Percentiles rank a stretch among this genome's conserved stretches.
Evolutionary conservation across 2,797 vertebrate genomes (phyloP).

Genomic region (Borostomias antarcticus): DNA sequence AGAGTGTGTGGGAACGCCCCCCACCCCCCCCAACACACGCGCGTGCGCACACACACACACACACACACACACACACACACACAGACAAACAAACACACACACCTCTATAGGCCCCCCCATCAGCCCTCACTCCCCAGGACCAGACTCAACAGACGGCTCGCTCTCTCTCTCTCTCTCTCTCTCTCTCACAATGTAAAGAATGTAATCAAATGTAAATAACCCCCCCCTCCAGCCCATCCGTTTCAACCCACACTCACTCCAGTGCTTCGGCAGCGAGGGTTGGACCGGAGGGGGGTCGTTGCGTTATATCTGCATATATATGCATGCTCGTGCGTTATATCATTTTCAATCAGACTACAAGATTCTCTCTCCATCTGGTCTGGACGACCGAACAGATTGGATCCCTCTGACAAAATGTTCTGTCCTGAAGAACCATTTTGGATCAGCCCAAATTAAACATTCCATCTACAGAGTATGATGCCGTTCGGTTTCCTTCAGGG

Average conservation of each 20-base stretch:
- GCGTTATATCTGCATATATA: constrained; percentile 1
- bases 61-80: constrained; percentile 14
- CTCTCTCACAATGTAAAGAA: constrained; percentile 58
- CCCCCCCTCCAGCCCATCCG: constrained; percentile 30
- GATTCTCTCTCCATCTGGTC: constrained; percentile 13
- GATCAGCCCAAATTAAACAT: constrained; percentile 9
- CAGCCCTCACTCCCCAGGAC: constrained; percentile 37
- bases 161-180: constrained; percentile 32
- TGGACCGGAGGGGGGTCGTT: constrained; percentile 21
- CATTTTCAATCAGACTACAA: constrained; percentile 51
- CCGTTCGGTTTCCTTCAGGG: constrained; percentile 25
- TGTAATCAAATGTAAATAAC: constrained; percentile 71
- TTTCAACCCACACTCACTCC: constrained; percentile 35
- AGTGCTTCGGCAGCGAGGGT: constrained; percentile 51
- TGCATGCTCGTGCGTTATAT: too few species aligned
- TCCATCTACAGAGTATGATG: constrained; percentile 1
- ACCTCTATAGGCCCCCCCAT: constrained; percentile 22
- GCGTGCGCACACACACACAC: background rate
- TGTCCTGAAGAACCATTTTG: background rate
- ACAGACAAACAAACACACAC: background rate
- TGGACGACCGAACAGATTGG: background rate
- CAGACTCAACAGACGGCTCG: constrained; percentile 47
- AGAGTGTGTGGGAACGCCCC: background rate
- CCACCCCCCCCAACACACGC: background rate
- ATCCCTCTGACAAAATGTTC: background rate